Conservation (phyloP, 2,888 invertebrate genomes). For the Drosophila meridiana region DNA sequence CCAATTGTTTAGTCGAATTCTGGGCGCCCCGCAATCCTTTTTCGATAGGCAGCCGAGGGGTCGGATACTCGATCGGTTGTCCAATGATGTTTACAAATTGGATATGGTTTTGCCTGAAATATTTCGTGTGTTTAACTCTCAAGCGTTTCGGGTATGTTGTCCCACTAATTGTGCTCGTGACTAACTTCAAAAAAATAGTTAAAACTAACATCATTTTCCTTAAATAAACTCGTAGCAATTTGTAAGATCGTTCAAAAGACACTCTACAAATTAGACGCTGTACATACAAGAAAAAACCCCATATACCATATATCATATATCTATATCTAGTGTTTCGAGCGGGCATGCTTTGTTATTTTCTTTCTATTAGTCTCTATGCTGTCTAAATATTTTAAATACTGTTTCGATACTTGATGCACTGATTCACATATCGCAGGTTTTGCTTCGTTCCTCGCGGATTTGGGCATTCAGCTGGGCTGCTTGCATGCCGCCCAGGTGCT, state of each 20-base stretch:
- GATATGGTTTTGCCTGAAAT: conserved; percentile 86
- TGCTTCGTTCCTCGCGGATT: conserved; percentile 88
- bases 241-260: conserved; percentile 10
- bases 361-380: conserved; percentile 17
- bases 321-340: conserved; percentile 16
- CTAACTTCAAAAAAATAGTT: conserved; percentile 33
- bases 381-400: conserved; percentile 9
- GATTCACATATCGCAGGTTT: conserved; percentile 86
- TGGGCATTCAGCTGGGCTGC: conserved; percentile 88
- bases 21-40: conserved; percentile 87
- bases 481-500: conserved; percentile 80
- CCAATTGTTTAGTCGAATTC: conserved; percentile 85
- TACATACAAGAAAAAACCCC: conserved; percentile 13
- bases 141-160: conserved; percentile 82
- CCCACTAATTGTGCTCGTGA: conserved; percentile 34
- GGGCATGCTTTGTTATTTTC: conserved; percentile 30
- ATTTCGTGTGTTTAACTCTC: conserved; percentile 63
- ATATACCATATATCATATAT: conserved; percentile 15
- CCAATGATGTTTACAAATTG: conserved; percentile 87
- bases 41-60: conserved; percentile 89
- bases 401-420: conserved; percentile 13
- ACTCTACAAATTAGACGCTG: neutral
- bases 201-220: conserved; percentile 41
- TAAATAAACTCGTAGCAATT: conserved; percentile 55
- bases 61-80: conserved; percentile 88